A percentile compares a stretch with the other conserved stretches of the same genome.
phyloP scores from a whole-genome alignment of 2,888 invertebrate species.

The Plemyria rubiginata region DNA sequence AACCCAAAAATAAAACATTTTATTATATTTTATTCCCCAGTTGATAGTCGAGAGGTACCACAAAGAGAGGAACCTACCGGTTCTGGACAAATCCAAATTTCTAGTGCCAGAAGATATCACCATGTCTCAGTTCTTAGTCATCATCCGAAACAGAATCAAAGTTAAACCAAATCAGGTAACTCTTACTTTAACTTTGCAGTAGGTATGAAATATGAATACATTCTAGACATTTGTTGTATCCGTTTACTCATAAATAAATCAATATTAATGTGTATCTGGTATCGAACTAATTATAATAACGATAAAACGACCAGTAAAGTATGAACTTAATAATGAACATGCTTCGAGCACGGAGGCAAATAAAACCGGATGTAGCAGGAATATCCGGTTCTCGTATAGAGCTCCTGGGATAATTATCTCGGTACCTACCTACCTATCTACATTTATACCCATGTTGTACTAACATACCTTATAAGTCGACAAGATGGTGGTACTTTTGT shows the following conservation, averaged over 20 bases:
- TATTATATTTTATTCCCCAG: constrained; percentile 66
- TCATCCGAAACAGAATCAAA: constrained; percentile 86
- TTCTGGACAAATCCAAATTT: constrained; percentile 93
- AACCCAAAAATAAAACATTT: neutral
- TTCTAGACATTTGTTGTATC: neutral
- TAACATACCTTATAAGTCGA: no score
- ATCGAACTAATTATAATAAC: no score
- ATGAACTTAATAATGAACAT: no score
- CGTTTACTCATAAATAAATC: neutral
- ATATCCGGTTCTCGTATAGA: neutral
- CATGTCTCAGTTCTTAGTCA: constrained; percentile 94
- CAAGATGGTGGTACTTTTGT: neutral
- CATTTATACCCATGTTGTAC: no score
- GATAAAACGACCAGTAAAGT: no score
- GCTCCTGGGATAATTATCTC: neutral
- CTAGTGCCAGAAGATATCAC: constrained; percentile 95
- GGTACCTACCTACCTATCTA: neutral
- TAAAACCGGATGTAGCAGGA: neutral
- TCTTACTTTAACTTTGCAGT: neutral
- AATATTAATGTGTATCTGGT: no score
- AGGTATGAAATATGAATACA: neutral
- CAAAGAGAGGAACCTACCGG: constrained; percentile 90
- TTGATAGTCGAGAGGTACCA: constrained; percentile 93
- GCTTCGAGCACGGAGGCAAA: neutral
- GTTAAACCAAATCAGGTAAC: constrained; percentile 87